Percentiles rank a stretch among this genome's conserved stretches.
Conservation (phyloP, 2,888 invertebrate species). For the Enchytraeus crypticus region DNA sequence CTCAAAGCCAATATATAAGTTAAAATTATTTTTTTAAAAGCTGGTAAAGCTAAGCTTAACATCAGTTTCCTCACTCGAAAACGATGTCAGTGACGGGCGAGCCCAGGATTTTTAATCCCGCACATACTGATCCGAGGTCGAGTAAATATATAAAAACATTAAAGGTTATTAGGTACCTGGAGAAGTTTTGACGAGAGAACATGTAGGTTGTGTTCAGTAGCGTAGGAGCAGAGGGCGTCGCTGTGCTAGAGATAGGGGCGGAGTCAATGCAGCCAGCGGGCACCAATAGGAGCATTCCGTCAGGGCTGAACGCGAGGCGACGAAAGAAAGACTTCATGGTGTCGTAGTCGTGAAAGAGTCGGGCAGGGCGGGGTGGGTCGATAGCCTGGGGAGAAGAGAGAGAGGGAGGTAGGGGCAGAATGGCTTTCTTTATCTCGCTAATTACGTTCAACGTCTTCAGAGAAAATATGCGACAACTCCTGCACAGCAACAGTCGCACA, state of each 20-base stretch:
- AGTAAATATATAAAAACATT: too few species aligned
- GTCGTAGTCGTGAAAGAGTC: conserved; percentile 45
- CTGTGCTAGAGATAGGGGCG: not conserved
- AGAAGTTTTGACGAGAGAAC: conserved; percentile 53
- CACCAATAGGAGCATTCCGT: conserved; percentile 78
- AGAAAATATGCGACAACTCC: not conserved
- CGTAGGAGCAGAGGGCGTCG: conserved; percentile 27
- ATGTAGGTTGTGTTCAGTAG: conserved; percentile 58
- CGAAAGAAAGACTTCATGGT: conserved; percentile 76
- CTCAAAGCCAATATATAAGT: too few species aligned
- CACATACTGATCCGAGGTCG: too few species aligned
- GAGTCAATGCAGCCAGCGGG: conserved; percentile 70
- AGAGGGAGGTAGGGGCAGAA: not conserved
- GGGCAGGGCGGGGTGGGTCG: conserved; percentile 25
- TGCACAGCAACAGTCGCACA: not conserved
- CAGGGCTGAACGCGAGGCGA: conserved; percentile 78
- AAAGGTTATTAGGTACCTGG: conserved; percentile 46
- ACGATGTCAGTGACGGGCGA: too few species aligned
- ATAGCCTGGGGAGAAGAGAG: not conserved
- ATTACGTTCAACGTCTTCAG: not conserved
- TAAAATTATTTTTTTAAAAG: too few species aligned
- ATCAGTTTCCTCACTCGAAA: too few species aligned
- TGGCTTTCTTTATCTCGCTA: not conserved
- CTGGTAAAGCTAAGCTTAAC: too few species aligned
- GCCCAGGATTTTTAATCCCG: too few species aligned